phyloP scores from a whole-genome alignment of 2,113 vertebrate genomes.

The Spizaetus ornatus region DNA sequence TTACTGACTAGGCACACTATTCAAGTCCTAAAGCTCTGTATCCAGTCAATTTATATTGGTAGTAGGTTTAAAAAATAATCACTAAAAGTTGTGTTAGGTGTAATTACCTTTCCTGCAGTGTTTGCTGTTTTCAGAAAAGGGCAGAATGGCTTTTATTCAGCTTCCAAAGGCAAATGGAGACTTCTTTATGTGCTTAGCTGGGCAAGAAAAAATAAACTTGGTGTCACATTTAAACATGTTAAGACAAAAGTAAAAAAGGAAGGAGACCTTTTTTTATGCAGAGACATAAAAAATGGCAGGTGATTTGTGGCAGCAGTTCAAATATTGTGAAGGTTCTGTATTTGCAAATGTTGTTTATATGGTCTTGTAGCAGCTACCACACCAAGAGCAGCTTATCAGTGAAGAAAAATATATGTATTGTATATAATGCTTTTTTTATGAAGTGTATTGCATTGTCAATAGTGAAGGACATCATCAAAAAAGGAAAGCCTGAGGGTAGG shows the following conservation, averaged over 20 bases:
- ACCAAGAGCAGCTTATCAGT: background rate
- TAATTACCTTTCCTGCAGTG: slow-evolving; percentile 1
- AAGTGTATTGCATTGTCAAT: background rate
- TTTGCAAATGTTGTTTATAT: background rate
- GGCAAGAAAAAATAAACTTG: background rate
- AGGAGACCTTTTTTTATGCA: background rate
- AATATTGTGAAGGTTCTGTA: background rate
- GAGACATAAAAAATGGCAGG: background rate
- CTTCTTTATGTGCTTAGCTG: background rate
- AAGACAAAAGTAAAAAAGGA: background rate
- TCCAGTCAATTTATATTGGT: background rate
- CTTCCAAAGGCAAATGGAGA: background rate
- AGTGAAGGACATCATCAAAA: background rate
- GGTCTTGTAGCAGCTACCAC: background rate
- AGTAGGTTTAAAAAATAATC: background rate
- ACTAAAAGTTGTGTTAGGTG: background rate
- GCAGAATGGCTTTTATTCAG: background rate
- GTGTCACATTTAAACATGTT: background rate
- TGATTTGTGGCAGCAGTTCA: background rate
- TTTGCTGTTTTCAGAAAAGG: background rate
- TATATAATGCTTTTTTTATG: background rate
- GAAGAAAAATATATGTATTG: background rate
- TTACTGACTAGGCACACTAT: background rate
- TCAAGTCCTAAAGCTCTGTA: background rate
- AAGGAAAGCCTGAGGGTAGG: background rate